Percentiles rank a stretch among this genome's conserved stretches.
These are phyloP conservation scores for Sarcophaga bullata DNA, from an alignment of 1,140 invertebrate genomes.

Conservation along the genomic window DNA sequence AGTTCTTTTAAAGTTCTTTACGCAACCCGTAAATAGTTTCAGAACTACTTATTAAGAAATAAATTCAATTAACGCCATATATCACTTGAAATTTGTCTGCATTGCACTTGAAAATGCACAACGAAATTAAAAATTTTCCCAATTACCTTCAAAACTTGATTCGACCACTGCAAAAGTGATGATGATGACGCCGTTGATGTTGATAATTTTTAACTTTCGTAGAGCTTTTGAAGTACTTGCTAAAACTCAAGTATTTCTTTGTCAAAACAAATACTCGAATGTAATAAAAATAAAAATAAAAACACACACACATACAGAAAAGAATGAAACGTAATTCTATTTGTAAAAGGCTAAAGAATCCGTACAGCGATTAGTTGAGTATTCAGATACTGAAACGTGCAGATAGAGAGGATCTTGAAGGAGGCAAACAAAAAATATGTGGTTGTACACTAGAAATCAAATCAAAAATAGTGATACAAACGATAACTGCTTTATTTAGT, in stretches of 20 bases:
- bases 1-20: too few species aligned
- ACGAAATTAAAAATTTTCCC: neutral
- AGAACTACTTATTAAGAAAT: neutral
- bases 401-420: neutral
- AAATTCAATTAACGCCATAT: neutral
- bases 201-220: neutral
- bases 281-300: neutral
- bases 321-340: too few species aligned
- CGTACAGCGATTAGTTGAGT: neutral
- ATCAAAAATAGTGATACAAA: neutral
- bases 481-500: too few species aligned
- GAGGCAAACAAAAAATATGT: neutral
- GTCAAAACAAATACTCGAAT: conserved; percentile 2
- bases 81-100: conserved; percentile 16
- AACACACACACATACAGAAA: neutral
- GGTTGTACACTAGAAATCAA: neutral
- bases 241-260: conserved; percentile 21
- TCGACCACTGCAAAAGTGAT: neutral
- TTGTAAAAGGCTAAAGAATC: neutral
- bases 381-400: too few species aligned
- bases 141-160: neutral
- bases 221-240: neutral
- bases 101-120: conserved; percentile 19
- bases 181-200: neutral
- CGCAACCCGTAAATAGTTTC: too few species aligned